Base-by-base conservation (phyloP, 2,888 invertebrate species). In the Archips xylosteana region DNA sequence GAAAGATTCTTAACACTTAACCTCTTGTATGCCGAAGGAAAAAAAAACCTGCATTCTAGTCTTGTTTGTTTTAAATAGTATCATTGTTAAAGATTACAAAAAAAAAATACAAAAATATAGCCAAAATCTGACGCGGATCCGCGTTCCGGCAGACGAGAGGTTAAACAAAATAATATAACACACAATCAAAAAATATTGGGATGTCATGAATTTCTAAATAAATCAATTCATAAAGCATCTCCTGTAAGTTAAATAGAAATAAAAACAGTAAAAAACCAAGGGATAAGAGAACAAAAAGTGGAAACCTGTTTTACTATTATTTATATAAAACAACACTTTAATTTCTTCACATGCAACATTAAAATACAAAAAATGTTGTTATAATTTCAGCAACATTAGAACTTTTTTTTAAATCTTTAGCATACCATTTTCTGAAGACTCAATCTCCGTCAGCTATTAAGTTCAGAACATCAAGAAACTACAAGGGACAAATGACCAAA, bases 381-480 rank as follows among this genome's bases (percentile, higher is more conserved):
- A 57, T 32, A 32, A 32, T 32, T 32, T 4, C 12, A 57, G 32
- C 32, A 49, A 57, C 32, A 32, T 57, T 32, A 32, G 12, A 23
- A 32, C 8, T 57, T 8, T 57, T 32, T 32, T 57, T 10, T 32
- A 10, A 3, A 12, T 57, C 23, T 57, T 57, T 12, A 57, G 8
- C 57, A 32, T 57, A 57, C 57, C 57, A 39, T 3, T 12, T 57
- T 57, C 5, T 12, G 57, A 49, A 49, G 57, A 23, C 57, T 32
- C 57, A 57, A 51, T 23, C 23, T 1, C 57, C 57, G 12, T 32
- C 57, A 32, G 23, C 57, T 10, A 57, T 32, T 57, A 10, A 57
- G 32, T 57, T 57, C 57, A 57, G 57, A 32, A 57, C 57, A 57
- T 57, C 57, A 57, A 57, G 5, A 57, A 57, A 32, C 57, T 57